Evolutionary conservation across 2,113 vertebrate genomes (phyloP), one percentile per base, ranked within the genome.

Genomic region (Brachyhypopomus occidentalis): DNA sequence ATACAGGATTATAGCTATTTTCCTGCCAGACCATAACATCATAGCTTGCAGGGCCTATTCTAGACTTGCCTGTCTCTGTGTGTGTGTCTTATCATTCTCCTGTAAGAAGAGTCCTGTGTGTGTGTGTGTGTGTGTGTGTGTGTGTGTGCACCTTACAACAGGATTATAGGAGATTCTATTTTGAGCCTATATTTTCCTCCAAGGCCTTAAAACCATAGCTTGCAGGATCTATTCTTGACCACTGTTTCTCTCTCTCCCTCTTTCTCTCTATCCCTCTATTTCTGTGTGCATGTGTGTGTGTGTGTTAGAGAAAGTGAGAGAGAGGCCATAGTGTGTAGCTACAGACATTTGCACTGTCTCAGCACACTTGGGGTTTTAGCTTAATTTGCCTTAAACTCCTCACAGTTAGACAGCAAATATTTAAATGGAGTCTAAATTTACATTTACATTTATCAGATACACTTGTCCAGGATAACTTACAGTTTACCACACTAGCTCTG

Each of bases 41-140:
- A 70, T 70, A 70, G 66, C 66, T 70, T 70, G 66, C 66, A 41
- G 66, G 66, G 38, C 34, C 78, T 48, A 19, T 69, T 75, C 34
- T 70, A 52, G 45, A 52, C 12, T 9, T 52, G 12, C 45, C 45
- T 52, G 45, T 52, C 2, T 41, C 2, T 41, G 41, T 41, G 41
- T 9, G 41, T 41, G 9, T 41, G 41, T 41, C 5, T 2, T 7
- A 41, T 41, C 41, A 41, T 9, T 27, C 48, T 36, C 34, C 30
- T 67, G 34, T 67, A 17, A 67, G 34, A 67, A 38, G 34, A 36
- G 64, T 38, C 5, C 4, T 7, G 19, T 67, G 30, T 9, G 60
- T 63, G 60, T 63, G 5, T 67, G 30, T 75, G 20, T 60, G 27
- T 75, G 25, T 36, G 52, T 11, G 17, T 34, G 56, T n/a, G 73